Evolutionary conservation across 1,140 invertebrate species (phyloP).

Genomic region (Lasaia peninsularis): DNA sequence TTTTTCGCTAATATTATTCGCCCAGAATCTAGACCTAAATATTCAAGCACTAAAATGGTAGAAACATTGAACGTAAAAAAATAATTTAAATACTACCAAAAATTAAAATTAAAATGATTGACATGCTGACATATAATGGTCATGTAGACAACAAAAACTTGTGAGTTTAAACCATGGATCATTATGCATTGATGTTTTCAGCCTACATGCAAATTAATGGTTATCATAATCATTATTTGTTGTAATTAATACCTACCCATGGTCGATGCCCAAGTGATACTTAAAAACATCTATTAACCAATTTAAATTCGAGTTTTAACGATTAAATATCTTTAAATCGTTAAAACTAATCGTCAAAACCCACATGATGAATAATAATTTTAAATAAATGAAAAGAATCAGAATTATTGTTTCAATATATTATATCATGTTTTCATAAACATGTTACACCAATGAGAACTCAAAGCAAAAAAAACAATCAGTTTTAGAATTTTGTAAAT

Average conservation of each 20-base stretch:
- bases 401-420: too few species aligned
- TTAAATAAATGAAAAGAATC: too few species aligned
- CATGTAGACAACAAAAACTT: neutral
- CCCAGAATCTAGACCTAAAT: slow-evolving; percentile 1
- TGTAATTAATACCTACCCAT: slow-evolving; percentile 11
- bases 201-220: slow-evolving; percentile 64
- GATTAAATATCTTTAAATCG: too few species aligned
- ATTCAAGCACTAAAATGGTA: slow-evolving; percentile 6
- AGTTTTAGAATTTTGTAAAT: too few species aligned
- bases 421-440: too few species aligned
- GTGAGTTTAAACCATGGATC: slow-evolving; percentile 14
- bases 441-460: too few species aligned
- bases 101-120: slow-evolving; percentile 16
- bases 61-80: neutral
- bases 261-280: neutral
- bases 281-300: slow-evolving; percentile 42
- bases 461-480: too few species aligned
- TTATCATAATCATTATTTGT: slow-evolving; percentile 23
- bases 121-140: slow-evolving; percentile 15
- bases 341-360: too few species aligned
- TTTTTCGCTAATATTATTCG: neutral
- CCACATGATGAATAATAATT: too few species aligned
- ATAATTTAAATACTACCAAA: neutral
- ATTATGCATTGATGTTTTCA: slow-evolving; percentile 29
- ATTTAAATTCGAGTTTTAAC: neutral